Base-by-base conservation (phyloP, 1,140 invertebrate species). In the Eurosta solidaginis region DNA sequence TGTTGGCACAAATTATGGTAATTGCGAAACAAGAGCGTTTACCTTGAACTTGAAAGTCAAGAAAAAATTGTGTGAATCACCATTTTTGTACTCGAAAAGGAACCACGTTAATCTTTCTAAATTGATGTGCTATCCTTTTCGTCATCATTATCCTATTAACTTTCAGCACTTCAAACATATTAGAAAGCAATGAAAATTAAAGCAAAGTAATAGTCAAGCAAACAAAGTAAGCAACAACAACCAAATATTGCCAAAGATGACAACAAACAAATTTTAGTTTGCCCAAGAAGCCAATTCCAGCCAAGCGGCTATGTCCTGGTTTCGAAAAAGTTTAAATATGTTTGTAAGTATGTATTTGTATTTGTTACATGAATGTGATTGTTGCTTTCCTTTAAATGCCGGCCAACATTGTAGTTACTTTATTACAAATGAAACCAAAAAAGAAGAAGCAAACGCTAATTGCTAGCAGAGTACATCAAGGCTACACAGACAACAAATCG, bases 101-200 rank as follows among this genome's bases (percentile, higher is more conserved):
- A n/a, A n/a, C n/a, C n/a, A 85, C 82, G 81, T 83, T 85, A 85
- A 85, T 85, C 85, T 83, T 84, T 85, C 83, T 84, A 85, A 85
- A 85, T 85, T 85, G 85, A 40, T 74, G 73, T 29, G 40, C 44
- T 74, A 47, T 47, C 73, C 73, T 74, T 47, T 74, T n/a, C n/a
- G n/a, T n/a, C n/a, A 42, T 29, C 42, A 47, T 74, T 74, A 47
- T 74, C 42, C 73, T 27, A 29, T 74, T 74, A 25, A 45, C 73
- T 74, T 47, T 47, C 22, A 9, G 1, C 73, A 74, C 73, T 74
- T 27, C 68, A 44, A 74, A 45, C 29, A 36, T n/a, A 40, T 40
- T 74, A 47, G 27, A 47, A 6, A 74, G 25, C 42, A 47, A 25
- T 29, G 12, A 25, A 29, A 45, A 25, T n/a, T 17, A 47, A 45